These are phyloP conservation scores for Laterallus jamaicensis DNA, from an alignment of 2,113 vertebrate species.

Conservation along the genomic window DNA sequence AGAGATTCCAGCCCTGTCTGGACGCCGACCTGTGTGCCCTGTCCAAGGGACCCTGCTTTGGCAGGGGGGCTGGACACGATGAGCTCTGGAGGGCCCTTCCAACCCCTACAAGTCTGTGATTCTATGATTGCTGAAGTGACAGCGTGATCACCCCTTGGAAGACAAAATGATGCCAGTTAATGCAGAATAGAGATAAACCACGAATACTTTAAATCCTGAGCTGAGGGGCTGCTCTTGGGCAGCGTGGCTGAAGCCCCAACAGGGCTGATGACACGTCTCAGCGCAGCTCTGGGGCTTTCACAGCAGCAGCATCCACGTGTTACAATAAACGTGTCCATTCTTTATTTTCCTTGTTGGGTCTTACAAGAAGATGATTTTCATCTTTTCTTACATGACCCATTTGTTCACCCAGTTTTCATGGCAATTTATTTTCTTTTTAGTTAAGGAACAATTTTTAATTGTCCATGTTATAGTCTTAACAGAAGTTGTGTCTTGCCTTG, in stretches of 20 bases:
- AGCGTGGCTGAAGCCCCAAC: not conserved
- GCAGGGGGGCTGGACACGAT: too few species aligned
- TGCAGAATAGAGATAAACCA: not conserved
- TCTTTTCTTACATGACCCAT: fast-evolving
- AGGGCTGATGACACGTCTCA: fast-evolving
- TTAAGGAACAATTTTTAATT: not conserved
- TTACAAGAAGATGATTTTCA: not conserved
- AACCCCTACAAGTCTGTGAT: too few species aligned
- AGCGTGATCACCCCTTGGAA: not conserved
- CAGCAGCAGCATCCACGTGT: not conserved
- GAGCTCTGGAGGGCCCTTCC: too few species aligned
- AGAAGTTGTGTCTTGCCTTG: not conserved
- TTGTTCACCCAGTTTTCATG: not conserved
- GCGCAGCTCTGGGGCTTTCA: not conserved
- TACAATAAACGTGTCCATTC: fast-evolving
- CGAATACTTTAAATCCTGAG: not conserved
- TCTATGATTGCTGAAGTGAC: not conserved
- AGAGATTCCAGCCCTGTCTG: too few species aligned
- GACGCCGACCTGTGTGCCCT: too few species aligned
- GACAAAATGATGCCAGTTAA: not conserved
- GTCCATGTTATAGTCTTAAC: fast-evolving
- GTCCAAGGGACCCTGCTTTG: too few species aligned
- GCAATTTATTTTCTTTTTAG: not conserved
- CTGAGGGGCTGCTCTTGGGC: not conserved
- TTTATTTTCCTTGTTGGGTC: not conserved